Evolutionary conservation across 2,113 vertebrate genomes (phyloP).

Genomic region (Uria lomvia): DNA sequence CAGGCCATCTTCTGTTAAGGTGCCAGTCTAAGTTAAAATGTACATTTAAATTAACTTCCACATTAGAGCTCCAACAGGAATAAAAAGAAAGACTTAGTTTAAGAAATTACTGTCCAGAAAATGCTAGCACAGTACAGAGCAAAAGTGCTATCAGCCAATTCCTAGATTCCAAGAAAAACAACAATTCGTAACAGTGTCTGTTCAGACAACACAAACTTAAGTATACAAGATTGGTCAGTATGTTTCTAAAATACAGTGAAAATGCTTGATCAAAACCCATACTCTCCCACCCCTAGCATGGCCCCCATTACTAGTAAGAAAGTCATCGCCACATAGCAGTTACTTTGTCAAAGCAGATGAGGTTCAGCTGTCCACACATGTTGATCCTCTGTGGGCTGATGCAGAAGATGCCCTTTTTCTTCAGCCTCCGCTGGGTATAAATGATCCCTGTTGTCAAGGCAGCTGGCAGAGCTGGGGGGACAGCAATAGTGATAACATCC

Average conservation of each 20-base stretch:
- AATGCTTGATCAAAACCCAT: neutral
- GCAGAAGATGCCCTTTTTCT: slow-evolving; percentile 79
- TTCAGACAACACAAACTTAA: neutral
- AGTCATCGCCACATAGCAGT: neutral
- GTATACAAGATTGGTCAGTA: neutral
- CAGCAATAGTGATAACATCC: slow-evolving; percentile 79
- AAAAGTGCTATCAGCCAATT: neutral
- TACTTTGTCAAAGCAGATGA: slow-evolving; percentile 84
- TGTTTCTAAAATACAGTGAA: neutral
- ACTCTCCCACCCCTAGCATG: neutral
- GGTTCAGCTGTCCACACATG: slow-evolving; percentile 78
- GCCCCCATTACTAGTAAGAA: neutral
- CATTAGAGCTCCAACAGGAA: neutral
- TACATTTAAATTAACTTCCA: slow-evolving; percentile 30
- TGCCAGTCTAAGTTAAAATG: slow-evolving; percentile 77
- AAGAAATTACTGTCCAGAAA: neutral
- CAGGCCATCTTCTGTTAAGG: slow-evolving; percentile 80
- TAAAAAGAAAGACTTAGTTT: neutral
- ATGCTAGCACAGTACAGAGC: neutral
- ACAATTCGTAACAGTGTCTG: neutral
- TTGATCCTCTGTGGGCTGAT: slow-evolving; percentile 83
- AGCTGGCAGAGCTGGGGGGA: slow-evolving; percentile 79
- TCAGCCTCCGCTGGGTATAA: slow-evolving; percentile 76
- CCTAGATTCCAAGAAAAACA: neutral
- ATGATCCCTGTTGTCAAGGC: slow-evolving; percentile 80